Evolutionary conservation across 2,888 invertebrate species (phyloP).

Genomic region (Habroteleia sp.): DNA sequence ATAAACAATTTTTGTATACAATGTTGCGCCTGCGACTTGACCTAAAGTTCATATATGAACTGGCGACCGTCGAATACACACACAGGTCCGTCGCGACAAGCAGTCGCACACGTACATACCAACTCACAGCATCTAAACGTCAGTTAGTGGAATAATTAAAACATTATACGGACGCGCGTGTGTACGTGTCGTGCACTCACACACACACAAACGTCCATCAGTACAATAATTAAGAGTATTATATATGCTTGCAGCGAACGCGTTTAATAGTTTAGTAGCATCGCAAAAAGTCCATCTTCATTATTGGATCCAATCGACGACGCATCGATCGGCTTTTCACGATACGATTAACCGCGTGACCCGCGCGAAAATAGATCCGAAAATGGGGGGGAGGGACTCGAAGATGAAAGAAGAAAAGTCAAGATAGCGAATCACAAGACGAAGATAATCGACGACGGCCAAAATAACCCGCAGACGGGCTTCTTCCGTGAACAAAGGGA

Average conservation of each 20-base stretch:
- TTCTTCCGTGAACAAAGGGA: too few species aligned
- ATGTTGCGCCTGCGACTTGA: too few species aligned
- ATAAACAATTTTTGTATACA: too few species aligned
- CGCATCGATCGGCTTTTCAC: constrained; percentile 42
- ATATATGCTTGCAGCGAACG: constrained; percentile 33
- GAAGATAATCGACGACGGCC: too few species aligned
- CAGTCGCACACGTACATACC: neutral
- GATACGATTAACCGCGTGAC: constrained; percentile 72
- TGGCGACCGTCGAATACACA: too few species aligned
- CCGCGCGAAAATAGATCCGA: constrained; percentile 74
- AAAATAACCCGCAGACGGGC: too few species aligned
- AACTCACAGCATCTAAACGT: constrained; percentile 5
- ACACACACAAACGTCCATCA: constrained; percentile 35
- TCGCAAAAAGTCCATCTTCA: constrained; percentile 75
- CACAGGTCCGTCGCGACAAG: too few species aligned
- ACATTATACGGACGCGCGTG: neutral
- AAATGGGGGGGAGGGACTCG: constrained; percentile 16
- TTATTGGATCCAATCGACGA: constrained; percentile 66
- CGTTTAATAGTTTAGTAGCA: constrained; percentile 68
- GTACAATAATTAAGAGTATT: constrained; percentile 55
- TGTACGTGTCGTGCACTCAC: neutral
- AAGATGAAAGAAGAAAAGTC: neutral
- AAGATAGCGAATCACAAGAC: too few species aligned
- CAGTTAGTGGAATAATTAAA: constrained; percentile 42
- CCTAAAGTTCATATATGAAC: constrained; percentile 5